phyloP scores from a whole-genome alignment of 2,888 invertebrate species.

The Megastigmus dorsalis region DNA sequence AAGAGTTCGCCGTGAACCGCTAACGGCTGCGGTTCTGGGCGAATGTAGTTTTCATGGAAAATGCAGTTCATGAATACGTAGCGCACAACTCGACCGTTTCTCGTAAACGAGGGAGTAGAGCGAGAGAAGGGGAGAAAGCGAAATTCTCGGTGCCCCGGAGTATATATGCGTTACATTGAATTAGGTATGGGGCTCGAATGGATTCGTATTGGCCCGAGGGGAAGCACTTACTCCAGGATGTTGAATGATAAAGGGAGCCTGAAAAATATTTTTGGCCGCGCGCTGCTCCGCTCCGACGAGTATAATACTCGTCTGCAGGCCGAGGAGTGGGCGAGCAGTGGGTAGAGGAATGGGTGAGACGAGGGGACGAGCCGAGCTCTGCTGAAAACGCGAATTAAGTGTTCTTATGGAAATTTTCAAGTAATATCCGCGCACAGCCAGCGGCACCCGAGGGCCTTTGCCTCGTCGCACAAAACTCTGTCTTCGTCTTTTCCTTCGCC shows the following conservation, averaged over 20 bases:
- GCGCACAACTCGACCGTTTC: slow-evolving; percentile 57
- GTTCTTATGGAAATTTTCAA: slow-evolving; percentile 68
- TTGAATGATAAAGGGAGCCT: slow-evolving; percentile 61
- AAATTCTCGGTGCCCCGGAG: slow-evolving; percentile 5
- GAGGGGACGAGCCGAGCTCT: neutral
- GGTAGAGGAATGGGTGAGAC: too few relatives aligned
- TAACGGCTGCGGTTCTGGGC: slow-evolving; percentile 59
- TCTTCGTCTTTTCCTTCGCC: slow-evolving; percentile 18
- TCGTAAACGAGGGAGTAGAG: slow-evolving; percentile 57
- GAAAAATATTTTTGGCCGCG: slow-evolving; percentile 66
- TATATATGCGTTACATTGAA: slow-evolving; percentile 61
- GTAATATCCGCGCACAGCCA: slow-evolving; percentile 63
- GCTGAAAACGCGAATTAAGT: slow-evolving; percentile 57
- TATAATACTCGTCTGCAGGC: neutral
- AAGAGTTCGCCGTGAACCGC: slow-evolving; percentile 54
- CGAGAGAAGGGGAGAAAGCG: slow-evolving; percentile 49
- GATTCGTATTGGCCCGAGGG: slow-evolving; percentile 61
- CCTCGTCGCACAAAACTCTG: slow-evolving; percentile 39
- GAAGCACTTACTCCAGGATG: slow-evolving; percentile 59
- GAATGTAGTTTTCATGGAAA: slow-evolving; percentile 63
- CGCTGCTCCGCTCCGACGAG: too few relatives aligned
- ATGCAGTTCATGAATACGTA: slow-evolving; percentile 63
- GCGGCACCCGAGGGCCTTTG: slow-evolving; percentile 26
- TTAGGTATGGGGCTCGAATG: slow-evolving; percentile 65
- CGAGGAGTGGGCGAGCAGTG: neutral